Base-by-base conservation (phyloP, 2,888 invertebrate species). In the Fragum whitleyi region DNA sequence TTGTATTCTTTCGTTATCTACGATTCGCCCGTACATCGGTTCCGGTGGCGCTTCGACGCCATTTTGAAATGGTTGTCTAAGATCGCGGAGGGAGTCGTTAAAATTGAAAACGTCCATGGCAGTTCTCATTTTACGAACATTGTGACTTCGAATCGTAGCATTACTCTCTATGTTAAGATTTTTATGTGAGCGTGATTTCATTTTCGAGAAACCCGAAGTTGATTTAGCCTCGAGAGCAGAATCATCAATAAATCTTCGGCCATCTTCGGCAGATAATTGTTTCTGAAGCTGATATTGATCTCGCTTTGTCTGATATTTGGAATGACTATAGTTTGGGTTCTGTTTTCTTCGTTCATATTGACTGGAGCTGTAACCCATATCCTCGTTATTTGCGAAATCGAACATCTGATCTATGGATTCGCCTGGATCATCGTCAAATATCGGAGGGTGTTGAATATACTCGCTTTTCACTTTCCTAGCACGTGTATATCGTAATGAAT, bases 81-180 rank as follows among this genome's bases (percentile, higher is more conserved):
- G 67, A 75, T 86, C 85, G 28, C 81, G 69, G 16, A 87, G 82
- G 9, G 90, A 89, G 67, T 90, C 90, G 29, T 83, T 82, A 68
- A 86, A 87, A 62, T 88, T 87, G 74, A 92, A 91, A 28, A 91
- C 86, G 47, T 91, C 91, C 87, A 89, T 86, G 0, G 88, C 88
- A n/a, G 83, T 87, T 65, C 83, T 77, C 69, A 85, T 79, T 47
- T 88, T 88, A 57, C 90, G 84, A 16, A 91, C 81, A 77, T 92
- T 91, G 81, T 92, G 91, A 61, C 89, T 90, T 16, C 92, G 87
- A 36, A 91, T 86, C 0, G 92, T 92, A 23, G 90, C 90, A 82
- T 92, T 92, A 7, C 88, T 87, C 68, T 91, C 90, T n/a, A 88
- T 61, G 42, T 86, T 85, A 42, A 90, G 79, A 74, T 79, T 90